Evolutionary conservation across 2,888 invertebrate species (phyloP).

Genomic region (Drosophila kanekoi): DNA sequence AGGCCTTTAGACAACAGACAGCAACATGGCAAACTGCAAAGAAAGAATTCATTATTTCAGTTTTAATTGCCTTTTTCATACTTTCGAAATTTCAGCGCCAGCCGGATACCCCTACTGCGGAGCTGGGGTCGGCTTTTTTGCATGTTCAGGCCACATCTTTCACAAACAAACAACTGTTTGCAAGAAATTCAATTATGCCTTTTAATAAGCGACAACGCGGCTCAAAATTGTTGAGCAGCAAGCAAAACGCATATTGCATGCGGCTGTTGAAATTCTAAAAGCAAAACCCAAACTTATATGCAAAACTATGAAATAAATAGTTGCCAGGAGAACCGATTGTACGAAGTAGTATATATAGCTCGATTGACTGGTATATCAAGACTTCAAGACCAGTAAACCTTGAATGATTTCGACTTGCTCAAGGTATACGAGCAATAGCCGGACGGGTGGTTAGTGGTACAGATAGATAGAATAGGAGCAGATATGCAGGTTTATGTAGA

Average conservation of each 20-base stretch:
- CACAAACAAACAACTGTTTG: constrained; percentile 72
- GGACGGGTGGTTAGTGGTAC: no score
- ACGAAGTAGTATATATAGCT: neutral
- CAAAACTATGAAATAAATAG: constrained; percentile 4
- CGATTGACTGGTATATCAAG: neutral
- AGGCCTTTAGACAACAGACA: constrained; percentile 34
- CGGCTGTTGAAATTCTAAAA: constrained; percentile 10
- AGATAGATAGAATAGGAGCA: no score
- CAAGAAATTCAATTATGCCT: constrained; percentile 82
- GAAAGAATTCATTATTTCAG: constrained; percentile 83
- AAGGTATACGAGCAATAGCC: no score
- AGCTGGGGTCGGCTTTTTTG: constrained; percentile 60
- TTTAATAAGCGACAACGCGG: constrained; percentile 74
- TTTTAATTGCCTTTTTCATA: constrained; percentile 84
- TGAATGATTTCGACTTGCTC: no score
- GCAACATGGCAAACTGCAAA: constrained; percentile 55
- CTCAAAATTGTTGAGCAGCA: constrained; percentile 43
- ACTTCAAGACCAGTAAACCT: neutral
- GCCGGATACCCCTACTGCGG: constrained; percentile 37
- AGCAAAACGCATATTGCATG: constrained; percentile 51
- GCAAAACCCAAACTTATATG: neutral
- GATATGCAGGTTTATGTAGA: no score
- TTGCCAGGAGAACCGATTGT: neutral
- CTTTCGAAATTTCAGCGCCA: constrained; percentile 75
- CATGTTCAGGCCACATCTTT: constrained; percentile 79